Evolutionary conservation across 2,797 vertebrate species (phyloP), one percentile per base, ranked within the genome.

Genomic region (Paedocypris micromegethes): DNA sequence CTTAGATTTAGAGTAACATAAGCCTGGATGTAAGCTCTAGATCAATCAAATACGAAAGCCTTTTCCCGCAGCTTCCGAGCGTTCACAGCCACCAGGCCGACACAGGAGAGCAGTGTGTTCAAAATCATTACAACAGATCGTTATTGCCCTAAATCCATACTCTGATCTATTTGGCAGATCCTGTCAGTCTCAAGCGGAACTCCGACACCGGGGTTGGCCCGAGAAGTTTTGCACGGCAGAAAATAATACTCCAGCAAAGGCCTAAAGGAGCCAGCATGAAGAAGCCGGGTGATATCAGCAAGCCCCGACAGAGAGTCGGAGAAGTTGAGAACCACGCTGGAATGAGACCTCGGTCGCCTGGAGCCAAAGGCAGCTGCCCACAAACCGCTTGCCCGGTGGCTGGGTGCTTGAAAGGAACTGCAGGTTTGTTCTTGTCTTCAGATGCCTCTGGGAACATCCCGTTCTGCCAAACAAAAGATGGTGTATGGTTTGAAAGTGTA

Each of bases 281-380:
- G 83, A 78, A 77, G 75, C 77, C 9, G 65, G 65, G 78, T 58
- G 73, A 58, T 81, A 77, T 75, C 76, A 81, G 72, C 90, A 89
- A 88, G 91, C 86, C 89, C 83, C 71, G 77, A 91, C 92, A 93
- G 82, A 88, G 88, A 82, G 77, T 79, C 77, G 75, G 23, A 23
- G 23, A 23, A 3, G 55, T 47, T 23, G 73, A 58, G 23, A 72
- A 75, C 44, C 47, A 6, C 5, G 64, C 67, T 77, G 72, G 68
- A 72, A 61, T 76, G 49, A 39, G 39, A 76, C 47, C 78, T 9
- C 74, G 80, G 82, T 80, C 58, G 82, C 88, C 78, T 76, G 79
- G 75, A 80, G 80, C 81, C 81, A 66, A 83, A 86, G 83, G 53
- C 73, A 72, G 80, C 83, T 83, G 83, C 83, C 85, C 85, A 76